phyloP scores from a whole-genome alignment of 64 coral and sea anemone genomes.

The Astreopora myriophthalma region DNA sequence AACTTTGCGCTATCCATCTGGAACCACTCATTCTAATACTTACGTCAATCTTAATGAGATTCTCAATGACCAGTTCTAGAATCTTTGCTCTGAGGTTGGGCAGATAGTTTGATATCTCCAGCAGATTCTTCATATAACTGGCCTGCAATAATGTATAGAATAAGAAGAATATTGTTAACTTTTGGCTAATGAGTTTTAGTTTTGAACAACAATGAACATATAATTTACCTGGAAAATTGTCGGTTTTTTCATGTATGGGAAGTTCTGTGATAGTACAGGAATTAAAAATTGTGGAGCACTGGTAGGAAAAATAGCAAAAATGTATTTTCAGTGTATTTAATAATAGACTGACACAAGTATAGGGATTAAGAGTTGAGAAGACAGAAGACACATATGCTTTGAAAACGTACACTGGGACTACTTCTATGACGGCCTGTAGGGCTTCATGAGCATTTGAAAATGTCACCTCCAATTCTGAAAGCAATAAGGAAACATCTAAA shows the following conservation, averaged over 20 bases:
- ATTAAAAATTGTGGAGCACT: conserved; percentile 88
- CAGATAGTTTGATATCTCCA: conserved; percentile 68
- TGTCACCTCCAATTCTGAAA: conserved; percentile 65
- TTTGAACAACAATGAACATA: background rate
- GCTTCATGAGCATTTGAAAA: conserved; percentile 82
- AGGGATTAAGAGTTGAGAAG: no score
- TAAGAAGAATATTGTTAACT: no score
- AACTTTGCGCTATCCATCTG: no score
- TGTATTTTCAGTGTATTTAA: no score
- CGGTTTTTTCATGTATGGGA: conserved; percentile 88
- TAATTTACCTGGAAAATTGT: conserved; percentile 69
- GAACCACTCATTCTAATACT: background rate
- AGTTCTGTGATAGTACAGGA: conserved; percentile 77
- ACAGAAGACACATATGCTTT: no score
- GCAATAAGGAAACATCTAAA: background rate
- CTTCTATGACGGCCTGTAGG: conserved; percentile 71
- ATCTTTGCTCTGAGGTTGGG: conserved; percentile 70
- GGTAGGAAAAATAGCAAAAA: background rate
- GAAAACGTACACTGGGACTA: conserved; percentile 94
- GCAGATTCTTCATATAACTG: conserved; percentile 91
- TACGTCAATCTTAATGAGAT: conserved; percentile 95
- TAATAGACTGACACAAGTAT: background rate
- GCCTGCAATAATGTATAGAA: conserved; percentile 18
- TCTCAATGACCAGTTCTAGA: conserved; percentile 79
- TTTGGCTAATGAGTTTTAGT: no score